Evolutionary conservation across 2,888 invertebrate genomes (phyloP), one percentile per base, ranked within the genome.

Genomic region (Drosophila neonasuta): DNA sequence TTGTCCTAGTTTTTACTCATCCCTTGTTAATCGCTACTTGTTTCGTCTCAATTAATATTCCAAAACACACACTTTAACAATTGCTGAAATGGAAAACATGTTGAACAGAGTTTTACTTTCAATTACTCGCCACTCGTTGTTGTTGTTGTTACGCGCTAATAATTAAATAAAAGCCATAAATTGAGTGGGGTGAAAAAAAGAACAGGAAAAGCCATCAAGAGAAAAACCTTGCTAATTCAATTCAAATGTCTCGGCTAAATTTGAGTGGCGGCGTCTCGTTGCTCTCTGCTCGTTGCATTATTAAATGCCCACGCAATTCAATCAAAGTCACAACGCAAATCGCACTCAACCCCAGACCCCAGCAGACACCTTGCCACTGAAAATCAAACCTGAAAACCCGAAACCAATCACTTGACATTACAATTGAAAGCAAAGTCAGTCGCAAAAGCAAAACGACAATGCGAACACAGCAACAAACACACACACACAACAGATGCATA

Each of bases 331-430:
- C 65, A 70, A 65, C 56, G 51, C 75, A 61, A 56, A 68, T 61
- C 15, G 46, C 45, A 10, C 42, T 5, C 46, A n/a, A 50, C 34
- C 51, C 39, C 42, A 44, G 52, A 13, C 15, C 39, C 32, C 17
- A 50, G n/a, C 36, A 39, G 15, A 39, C n/a, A 45, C 17, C 24
- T 34, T 20, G 45, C 24, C 20, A 24, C 34, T 56, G 20, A 59
- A 52, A 60, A 46, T 46, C 34, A 59, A 51, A 44, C 41, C 61
- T 24, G 24, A 39, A 56, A 50, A 56, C 61, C 71, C 71, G 50
- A 69, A 79, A 82, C 80, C 86, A 80, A 82, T 85, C 86, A 80
- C 80, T 85, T 82, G 80, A 69, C 83, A 74, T 77, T 72, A 78
- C 84, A 69, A 75, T 79, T 58, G 82, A 81, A 79, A 72, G 72